Base-by-base conservation (phyloP, 1,140 invertebrate species). In the Chironomus striatipennis region DNA sequence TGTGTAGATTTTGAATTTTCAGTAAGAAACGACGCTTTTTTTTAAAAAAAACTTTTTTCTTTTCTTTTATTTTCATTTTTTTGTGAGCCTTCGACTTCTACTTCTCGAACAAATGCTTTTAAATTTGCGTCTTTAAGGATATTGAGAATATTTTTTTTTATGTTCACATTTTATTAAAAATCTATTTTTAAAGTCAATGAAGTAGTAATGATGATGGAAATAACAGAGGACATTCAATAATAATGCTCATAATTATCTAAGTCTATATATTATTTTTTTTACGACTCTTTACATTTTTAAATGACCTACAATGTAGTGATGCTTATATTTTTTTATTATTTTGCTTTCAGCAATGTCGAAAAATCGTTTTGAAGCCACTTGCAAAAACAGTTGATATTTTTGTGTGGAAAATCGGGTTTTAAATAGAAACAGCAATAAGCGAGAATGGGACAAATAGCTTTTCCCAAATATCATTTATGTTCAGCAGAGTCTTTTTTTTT, bases 401-500 rank as follows among this genome's bases (percentile, higher is more conserved):
- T 70, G 20, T 70, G 65, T 70, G 65, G 20, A 70, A 70, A 70
- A 18, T 70, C 65, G 65, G 18, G 17, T 70, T 21, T 70, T 70
- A 70, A 70, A 70, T 20, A 20, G 64, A 70, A 18, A 21, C 65
- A 21, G 6, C 65, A 20, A 70, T 70, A 17, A 70, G 65, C 20
- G 65, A 70, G 65, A 70, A 70, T 21, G 65, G 65, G 65, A 70
- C 65, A 70, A 70, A 70, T 70, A 70, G 65, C 17, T 70, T 70
- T 70, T 21, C 20, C 20, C 65, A 20, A 70, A 18, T 20, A 21
- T 70, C 65, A 20, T 70, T 70, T 21, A 70, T 70, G 17, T 70
- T 70, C 65, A 70, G 17, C n/a, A 12, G 10, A n/a, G 15, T 17
- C 18, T 67, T 67, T 67, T 18, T n/a, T 18, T 70, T 18, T 20